These are phyloP conservation scores for Peromyscus californicus DNA, from an alignment of 2,113 vertebrate genomes.

Conservation along the genomic window DNA sequence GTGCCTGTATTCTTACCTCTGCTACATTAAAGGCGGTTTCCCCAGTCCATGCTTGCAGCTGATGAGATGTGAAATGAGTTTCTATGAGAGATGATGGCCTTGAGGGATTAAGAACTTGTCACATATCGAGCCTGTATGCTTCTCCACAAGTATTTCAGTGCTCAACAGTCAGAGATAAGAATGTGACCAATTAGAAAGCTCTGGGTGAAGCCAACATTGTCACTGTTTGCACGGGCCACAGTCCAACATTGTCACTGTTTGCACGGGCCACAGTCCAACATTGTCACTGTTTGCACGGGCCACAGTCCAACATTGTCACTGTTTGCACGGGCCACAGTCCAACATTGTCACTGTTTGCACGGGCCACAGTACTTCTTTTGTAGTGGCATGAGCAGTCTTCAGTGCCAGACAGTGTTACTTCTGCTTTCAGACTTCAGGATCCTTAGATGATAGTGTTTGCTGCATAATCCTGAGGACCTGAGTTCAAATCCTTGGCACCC, in stretches of 20 bases:
- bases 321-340: no score
- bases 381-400: neutral
- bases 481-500: neutral
- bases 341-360: neutral
- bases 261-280: neutral
- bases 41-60: constrained; percentile 68
- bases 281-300: no score
- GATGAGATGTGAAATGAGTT: constrained; percentile 86
- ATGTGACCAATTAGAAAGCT: neutral
- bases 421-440: neutral
- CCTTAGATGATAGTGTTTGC: no score
- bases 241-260: no score
- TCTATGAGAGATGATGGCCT: constrained; percentile 70
- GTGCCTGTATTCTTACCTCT: constrained; percentile 38
- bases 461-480: neutral
- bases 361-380: neutral
- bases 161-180: constrained; percentile 47
- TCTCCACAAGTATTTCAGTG: constrained; percentile 49
- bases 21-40: constrained; percentile 73
- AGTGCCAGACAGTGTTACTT: neutral
- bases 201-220: neutral
- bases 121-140: constrained; percentile 50
- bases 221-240: neutral
- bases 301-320: neutral
- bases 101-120: constrained; percentile 79